Evolutionary conservation across 2,888 invertebrate species (phyloP), one percentile per base, ranked within the genome.

Genomic region (Dolichopus griseipennis): DNA sequence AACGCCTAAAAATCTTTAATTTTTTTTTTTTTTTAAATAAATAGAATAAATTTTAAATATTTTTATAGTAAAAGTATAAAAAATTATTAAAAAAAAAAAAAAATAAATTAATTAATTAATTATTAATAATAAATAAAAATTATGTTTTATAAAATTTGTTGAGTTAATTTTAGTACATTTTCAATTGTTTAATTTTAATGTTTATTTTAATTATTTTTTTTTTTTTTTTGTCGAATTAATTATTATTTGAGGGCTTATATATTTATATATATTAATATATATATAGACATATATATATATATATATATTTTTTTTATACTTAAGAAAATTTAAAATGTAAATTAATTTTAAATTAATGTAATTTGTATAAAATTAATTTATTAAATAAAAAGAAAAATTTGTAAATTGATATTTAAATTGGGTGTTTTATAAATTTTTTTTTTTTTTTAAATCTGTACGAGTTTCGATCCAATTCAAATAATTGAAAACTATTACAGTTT

Each of bases 1-100:
- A 15, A 52, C 18, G 52, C 52, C 52, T 52, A 52, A 52, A 52
- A 52, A 37, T 37, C 52, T 52, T 52, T 52, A 12, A 52, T 52
- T 52, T 52, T 52, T 52, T 10, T 52, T 52, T 52, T 52, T 52
- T 12, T 52, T 52, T 27, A 27, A 27, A 27, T 27, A 15, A 6
- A 52, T 52, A 52, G 52, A 52, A 18, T 52, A 52, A 52, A 52
- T 52, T 52, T 52, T 52, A 52, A 52, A 52, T 52, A 52, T 52
- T 52, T 52, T 52, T 52, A 52, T 52, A 52, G 18, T 52, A 52
- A 52, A 52, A 52, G 18, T 18, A 6, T 18, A 6, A 52, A 37
- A 27, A 41, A 41, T 12, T 41, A 41, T 41, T 41, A 41, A 18
- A 52, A 52, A 52, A 52, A 52, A 52, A 52, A 52, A 52, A 52